phyloP scores from a whole-genome alignment of 2,888 invertebrate genomes.

The Drosophila mimetica region DNA sequence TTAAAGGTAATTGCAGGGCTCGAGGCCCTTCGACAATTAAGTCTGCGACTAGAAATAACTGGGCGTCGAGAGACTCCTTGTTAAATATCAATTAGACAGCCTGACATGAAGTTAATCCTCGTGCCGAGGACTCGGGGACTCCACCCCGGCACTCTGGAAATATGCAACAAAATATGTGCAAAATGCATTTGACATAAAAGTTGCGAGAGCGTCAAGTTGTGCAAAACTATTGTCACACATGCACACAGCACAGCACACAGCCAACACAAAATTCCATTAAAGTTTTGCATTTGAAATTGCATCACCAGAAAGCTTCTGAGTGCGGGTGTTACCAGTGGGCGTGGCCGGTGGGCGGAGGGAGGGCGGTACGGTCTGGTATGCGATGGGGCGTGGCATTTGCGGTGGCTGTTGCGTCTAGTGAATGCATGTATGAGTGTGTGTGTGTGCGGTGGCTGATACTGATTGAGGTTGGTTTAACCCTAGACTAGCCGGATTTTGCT shows the following conservation, averaged over 20 bases:
- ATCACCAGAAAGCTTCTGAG: slow-evolving; percentile 44
- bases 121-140: not conserved
- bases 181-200: slow-evolving; percentile 54
- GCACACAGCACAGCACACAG: slow-evolving; percentile 5
- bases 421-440: not conserved
- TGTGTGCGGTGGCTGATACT: slow-evolving; percentile 30
- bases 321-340: slow-evolving; percentile 21
- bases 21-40: slow-evolving; percentile 66
- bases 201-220: slow-evolving; percentile 55
- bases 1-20: slow-evolving; percentile 60
- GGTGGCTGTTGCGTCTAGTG: slow-evolving; percentile 21
- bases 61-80: slow-evolving; percentile 45
- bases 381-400: slow-evolving; percentile 38
- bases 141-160: slow-evolving; percentile 1
- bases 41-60: slow-evolving; percentile 32
- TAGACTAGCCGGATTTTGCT: slow-evolving; percentile 6
- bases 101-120: slow-evolving; percentile 34
- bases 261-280: slow-evolving; percentile 64
- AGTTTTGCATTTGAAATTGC: slow-evolving; percentile 74
- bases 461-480: slow-evolving; percentile 53
- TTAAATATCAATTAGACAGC: slow-evolving; percentile 74
- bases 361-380: slow-evolving; percentile 10
- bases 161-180: slow-evolving; percentile 48
- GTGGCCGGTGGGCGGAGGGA: not conserved
- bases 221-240: slow-evolving; percentile 55